These are phyloP conservation scores for Solenopsis fugax DNA, from an alignment of 1,140 invertebrate genomes.

Conservation along the genomic window DNA sequence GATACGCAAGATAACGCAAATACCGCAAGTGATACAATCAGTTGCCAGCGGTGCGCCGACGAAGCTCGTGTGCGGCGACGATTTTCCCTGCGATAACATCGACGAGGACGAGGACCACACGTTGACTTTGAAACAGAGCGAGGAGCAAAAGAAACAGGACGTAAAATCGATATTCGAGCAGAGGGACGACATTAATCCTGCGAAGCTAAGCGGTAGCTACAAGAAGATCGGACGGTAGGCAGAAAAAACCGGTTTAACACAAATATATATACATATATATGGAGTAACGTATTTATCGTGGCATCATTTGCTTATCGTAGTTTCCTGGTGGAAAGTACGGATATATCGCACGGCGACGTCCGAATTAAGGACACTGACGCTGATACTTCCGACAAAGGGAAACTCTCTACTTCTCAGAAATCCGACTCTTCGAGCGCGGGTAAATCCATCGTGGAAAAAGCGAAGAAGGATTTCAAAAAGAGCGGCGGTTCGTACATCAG, in stretches of 20 bases:
- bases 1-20: slow-evolving; percentile 77
- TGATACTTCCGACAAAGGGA: slow-evolving; percentile 75
- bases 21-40: slow-evolving; percentile 49
- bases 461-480: slow-evolving; percentile 60
- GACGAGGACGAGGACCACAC: slow-evolving; percentile 86
- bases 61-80: slow-evolving; percentile 67
- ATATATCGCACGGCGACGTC: slow-evolving; percentile 83
- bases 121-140: slow-evolving; percentile 82
- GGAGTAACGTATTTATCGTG: background rate
- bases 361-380: slow-evolving; percentile 81
- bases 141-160: slow-evolving; percentile 84
- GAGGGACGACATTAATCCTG: slow-evolving; percentile 72
- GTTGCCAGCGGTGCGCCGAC: slow-evolving; percentile 33
- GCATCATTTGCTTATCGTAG: slow-evolving; percentile 69
- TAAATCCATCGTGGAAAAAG: slow-evolving; percentile 32
- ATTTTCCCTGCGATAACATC: slow-evolving; percentile 76
- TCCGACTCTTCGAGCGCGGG: slow-evolving; percentile 41
- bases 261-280: slow-evolving; percentile 26
- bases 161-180: slow-evolving; percentile 83
- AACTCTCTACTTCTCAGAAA: slow-evolving; percentile 55
- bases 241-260: background rate
- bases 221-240: slow-evolving; percentile 85
- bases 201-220: slow-evolving; percentile 78
- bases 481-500: background rate
- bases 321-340: slow-evolving; percentile 85